Conservation (phyloP, 2,888 invertebrate species). For the Pandemis corylana region DNA sequence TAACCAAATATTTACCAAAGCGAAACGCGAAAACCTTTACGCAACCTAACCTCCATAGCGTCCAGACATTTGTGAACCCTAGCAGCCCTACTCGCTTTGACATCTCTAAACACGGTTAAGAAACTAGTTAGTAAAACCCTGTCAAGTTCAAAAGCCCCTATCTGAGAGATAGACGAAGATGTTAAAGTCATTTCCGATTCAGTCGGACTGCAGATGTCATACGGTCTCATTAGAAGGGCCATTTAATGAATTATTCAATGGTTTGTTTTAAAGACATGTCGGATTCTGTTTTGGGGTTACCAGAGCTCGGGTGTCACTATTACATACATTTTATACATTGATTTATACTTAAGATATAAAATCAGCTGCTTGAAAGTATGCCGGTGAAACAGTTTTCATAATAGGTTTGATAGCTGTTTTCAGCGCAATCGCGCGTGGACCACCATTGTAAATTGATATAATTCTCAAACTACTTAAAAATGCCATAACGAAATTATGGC, state of each 20-base stretch:
- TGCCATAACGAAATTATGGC: too few relatives aligned
- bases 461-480: too few relatives aligned
- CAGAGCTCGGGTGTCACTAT: slow-evolving; percentile 43
- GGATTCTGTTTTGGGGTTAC: slow-evolving; percentile 52
- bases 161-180: background rate
- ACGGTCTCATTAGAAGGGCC: slow-evolving; percentile 48
- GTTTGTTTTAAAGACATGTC: slow-evolving; percentile 48
- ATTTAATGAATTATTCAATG: slow-evolving; percentile 51
- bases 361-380: too few relatives aligned
- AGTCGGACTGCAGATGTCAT: slow-evolving; percentile 37
- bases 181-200: slow-evolving; percentile 26
- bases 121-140: slow-evolving; percentile 46
- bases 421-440: too few relatives aligned
- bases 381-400: too few relatives aligned
- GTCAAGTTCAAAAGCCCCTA: slow-evolving; percentile 37
- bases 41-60: background rate
- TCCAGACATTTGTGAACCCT: background rate
- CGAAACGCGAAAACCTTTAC: background rate
- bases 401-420: too few relatives aligned
- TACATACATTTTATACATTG: background rate
- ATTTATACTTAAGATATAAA: too few relatives aligned
- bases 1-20: background rate
- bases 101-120: slow-evolving; percentile 48
- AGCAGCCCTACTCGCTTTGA: slow-evolving; percentile 38
- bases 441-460: too few relatives aligned